These are phyloP conservation scores for Neogobius melanostomus DNA, from an alignment of 2,113 vertebrate species.

Conservation along the genomic window DNA sequence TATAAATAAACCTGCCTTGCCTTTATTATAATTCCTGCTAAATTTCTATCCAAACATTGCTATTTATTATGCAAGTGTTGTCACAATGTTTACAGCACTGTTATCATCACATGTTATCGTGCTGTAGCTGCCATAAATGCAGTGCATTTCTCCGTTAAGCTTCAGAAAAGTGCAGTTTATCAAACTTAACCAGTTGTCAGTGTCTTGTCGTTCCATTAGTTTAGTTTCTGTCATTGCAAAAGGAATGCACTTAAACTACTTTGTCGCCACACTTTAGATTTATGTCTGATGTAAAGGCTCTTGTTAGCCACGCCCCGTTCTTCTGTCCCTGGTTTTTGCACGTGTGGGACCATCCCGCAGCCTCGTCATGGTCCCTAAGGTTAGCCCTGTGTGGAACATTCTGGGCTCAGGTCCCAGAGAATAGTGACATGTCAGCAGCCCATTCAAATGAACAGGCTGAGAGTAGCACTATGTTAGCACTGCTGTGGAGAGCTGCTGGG, in stretches of 20 bases:
- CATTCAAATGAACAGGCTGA: constrained; percentile 80
- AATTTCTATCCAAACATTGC: too few relatives aligned
- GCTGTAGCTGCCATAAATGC: background rate
- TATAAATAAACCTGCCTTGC: too few relatives aligned
- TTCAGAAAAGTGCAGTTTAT: background rate
- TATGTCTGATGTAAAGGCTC: background rate
- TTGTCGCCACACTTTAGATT: constrained; percentile 29
- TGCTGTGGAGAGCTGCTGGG: constrained; percentile 26
- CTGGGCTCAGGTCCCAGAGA: constrained; percentile 77
- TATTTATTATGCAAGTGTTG: too few relatives aligned
- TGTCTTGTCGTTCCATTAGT: background rate
- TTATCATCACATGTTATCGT: background rate
- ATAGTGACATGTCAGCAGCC: constrained; percentile 81
- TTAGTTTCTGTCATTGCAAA: background rate
- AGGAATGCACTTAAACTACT: constrained; percentile 9
- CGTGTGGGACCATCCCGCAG: constrained; percentile 31
- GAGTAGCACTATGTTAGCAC: constrained; percentile 73
- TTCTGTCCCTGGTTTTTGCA: constrained; percentile 30
- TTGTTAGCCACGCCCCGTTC: constrained; percentile 16
- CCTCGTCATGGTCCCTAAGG: constrained; percentile 61
- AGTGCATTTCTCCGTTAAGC: background rate
- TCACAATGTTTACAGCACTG: too few relatives aligned
- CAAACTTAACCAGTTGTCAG: background rate
- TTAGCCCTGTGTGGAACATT: constrained; percentile 77
- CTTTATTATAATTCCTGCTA: too few relatives aligned